A percentile compares a stretch with the other conserved stretches of the same genome.
Conservation (phyloP, 2,113 vertebrate genomes). For the Hemicordylus capensis region DNA sequence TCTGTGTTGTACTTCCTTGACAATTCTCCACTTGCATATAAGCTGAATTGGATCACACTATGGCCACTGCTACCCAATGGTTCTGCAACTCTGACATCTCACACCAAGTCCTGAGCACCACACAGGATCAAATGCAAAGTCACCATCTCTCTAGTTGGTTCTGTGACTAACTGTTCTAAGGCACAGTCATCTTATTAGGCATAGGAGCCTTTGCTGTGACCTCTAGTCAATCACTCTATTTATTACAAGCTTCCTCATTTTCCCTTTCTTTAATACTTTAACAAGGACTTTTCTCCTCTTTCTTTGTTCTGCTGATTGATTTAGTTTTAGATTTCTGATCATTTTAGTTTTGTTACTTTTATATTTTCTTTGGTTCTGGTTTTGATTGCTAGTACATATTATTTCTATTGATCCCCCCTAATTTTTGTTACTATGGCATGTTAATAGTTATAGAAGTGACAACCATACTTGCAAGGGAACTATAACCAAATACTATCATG, state of each 20-base stretch:
- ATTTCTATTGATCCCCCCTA: not conserved
- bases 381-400: not conserved
- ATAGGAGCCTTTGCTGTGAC: too few relatives aligned
- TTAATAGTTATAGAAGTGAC: not conserved
- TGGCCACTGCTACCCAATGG: too few relatives aligned
- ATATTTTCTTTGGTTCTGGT: not conserved
- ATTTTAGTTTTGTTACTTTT: not conserved
- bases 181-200: too few relatives aligned
- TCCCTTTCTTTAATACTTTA: not conserved
- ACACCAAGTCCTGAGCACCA: too few relatives aligned
- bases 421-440: not conserved
- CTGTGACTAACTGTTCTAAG: too few relatives aligned
- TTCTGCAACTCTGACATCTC: too few relatives aligned
- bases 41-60: too few relatives aligned
- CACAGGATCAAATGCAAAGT: too few relatives aligned
- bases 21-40: too few relatives aligned
- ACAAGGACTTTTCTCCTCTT: not conserved
- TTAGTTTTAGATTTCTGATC: not conserved
- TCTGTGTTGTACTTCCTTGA: too few relatives aligned
- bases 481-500: fast-evolving
- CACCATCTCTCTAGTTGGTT: too few relatives aligned
- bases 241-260: not conserved
- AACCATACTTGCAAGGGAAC: conserved; percentile 2
- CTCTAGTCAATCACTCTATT: too few relatives aligned
- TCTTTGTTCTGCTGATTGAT: not conserved